Evolutionary conservation across 1,140 invertebrate genomes (phyloP).

Genomic region (Nomia melanderi): DNA sequence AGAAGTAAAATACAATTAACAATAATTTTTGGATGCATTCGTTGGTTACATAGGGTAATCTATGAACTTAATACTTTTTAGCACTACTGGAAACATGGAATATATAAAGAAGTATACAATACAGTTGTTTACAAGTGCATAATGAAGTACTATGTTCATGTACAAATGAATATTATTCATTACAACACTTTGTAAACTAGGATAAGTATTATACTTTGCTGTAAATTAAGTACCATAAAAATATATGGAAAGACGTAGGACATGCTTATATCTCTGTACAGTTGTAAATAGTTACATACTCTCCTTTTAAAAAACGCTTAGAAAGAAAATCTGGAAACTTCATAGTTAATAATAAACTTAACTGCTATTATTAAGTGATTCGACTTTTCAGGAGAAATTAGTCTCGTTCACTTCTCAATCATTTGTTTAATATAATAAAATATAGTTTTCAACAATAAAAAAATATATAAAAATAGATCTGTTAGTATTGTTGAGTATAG

Average conservation of each 20-base stretch:
- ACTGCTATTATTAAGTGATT: neutral
- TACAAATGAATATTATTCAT: neutral
- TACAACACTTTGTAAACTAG: neutral
- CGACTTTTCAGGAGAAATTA: neutral
- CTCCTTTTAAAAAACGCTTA: neutral
- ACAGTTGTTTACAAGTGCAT: neutral
- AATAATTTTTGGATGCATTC: conserved; percentile 15
- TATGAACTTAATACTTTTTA: conserved; percentile 19
- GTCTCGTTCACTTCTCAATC: neutral
- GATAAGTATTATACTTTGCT: neutral
- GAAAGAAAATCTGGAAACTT: neutral
- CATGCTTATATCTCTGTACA: neutral
- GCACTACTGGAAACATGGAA: neutral
- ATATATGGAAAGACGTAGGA: neutral
- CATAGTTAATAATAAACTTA: neutral
- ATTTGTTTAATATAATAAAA: neutral
- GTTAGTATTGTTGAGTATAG: conserved; percentile 16
- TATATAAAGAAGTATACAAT: neutral
- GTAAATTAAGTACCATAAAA: conserved; percentile 12
- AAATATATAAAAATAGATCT: conserved; percentile 44
- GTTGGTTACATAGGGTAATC: conserved; percentile 37
- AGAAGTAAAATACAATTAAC: conserved; percentile 20
- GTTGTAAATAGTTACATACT: neutral
- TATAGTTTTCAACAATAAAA: conserved; percentile 20
- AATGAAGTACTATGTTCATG: neutral